A percentile compares a stretch with the other conserved stretches of the same genome.
These are phyloP conservation scores for Oncorhynchus keta DNA, from an alignment of 2,113 vertebrate genomes.

Conservation along the genomic window DNA sequence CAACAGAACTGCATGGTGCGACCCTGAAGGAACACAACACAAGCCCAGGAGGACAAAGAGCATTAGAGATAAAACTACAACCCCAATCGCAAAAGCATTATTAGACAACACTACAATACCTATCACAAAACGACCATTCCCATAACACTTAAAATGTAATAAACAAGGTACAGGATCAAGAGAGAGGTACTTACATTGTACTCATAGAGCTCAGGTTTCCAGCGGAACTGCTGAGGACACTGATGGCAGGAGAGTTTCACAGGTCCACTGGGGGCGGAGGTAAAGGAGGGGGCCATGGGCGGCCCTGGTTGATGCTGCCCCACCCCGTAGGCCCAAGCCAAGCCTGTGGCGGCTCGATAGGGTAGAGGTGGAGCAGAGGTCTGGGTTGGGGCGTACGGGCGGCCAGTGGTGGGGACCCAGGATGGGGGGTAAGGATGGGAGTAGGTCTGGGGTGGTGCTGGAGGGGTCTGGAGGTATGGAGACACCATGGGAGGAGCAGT, in stretches of 20 bases:
- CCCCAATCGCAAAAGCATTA: background rate
- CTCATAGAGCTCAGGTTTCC: background rate
- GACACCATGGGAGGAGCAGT: slow-evolving; percentile 1
- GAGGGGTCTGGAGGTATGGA: background rate
- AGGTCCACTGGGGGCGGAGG: background rate
- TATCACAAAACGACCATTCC: no score
- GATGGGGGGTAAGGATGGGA: background rate
- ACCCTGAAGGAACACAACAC: slow-evolving; percentile 69
- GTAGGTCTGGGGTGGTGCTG: slow-evolving; percentile 19
- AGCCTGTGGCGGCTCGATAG: no score
- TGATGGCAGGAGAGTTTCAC: background rate
- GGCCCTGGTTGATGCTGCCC: background rate
- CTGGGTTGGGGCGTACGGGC: background rate
- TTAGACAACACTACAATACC: no score
- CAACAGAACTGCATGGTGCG: slow-evolving; percentile 91
- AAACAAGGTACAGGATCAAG: no score
- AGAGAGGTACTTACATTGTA: no score
- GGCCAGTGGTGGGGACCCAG: background rate
- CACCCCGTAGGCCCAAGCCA: no score
- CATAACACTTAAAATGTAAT: background rate
- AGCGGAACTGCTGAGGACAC: background rate
- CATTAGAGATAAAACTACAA: background rate
- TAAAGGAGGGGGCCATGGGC: background rate
- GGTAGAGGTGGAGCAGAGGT: background rate
- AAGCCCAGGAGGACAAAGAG: background rate